Percentiles rank a stretch among this genome's conserved stretches.
Evolutionary conservation across 2,888 invertebrate genomes (phyloP).

Genomic region (Dicyrtomina minuta): DNA sequence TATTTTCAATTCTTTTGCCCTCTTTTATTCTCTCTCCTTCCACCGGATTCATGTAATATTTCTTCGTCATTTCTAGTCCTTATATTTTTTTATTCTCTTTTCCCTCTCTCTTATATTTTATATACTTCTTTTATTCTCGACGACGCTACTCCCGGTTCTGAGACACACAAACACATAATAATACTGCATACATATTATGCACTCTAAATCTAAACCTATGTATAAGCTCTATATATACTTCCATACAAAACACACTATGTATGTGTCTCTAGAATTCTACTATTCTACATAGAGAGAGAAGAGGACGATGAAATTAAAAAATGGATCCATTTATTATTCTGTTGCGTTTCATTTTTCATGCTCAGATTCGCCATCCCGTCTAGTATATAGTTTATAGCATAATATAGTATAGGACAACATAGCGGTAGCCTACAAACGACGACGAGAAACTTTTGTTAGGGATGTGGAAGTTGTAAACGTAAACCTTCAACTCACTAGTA

Average conservation of each 20-base stretch:
- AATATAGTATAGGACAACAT: neutral
- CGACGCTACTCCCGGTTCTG: neutral
- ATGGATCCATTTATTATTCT: slow-evolving; percentile 52
- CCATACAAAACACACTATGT: no score
- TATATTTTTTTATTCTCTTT: slow-evolving; percentile 11
- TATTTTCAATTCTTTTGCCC: neutral
- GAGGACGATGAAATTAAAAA: slow-evolving; percentile 50
- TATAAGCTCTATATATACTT: no score
- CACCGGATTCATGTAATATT: slow-evolving; percentile 38
- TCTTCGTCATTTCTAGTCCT: slow-evolving; percentile 45
- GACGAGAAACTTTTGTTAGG: neutral
- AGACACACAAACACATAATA: no score
- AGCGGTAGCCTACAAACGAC: no score
- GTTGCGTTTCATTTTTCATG: slow-evolving; percentile 49
- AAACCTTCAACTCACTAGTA: neutral
- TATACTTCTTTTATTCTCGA: slow-evolving; percentile 21
- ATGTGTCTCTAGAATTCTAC: no score
- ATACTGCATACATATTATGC: no score
- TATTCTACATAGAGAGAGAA: neutral
- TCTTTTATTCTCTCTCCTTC: slow-evolving; percentile 11
- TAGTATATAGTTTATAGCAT: neutral
- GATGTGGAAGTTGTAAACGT: neutral
- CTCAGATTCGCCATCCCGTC: slow-evolving; percentile 37
- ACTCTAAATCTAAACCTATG: no score
- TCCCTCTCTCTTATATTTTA: no score